Evolutionary conservation across 2,113 vertebrate species (phyloP).

Genomic region (Chinchilla lanigera): DNA sequence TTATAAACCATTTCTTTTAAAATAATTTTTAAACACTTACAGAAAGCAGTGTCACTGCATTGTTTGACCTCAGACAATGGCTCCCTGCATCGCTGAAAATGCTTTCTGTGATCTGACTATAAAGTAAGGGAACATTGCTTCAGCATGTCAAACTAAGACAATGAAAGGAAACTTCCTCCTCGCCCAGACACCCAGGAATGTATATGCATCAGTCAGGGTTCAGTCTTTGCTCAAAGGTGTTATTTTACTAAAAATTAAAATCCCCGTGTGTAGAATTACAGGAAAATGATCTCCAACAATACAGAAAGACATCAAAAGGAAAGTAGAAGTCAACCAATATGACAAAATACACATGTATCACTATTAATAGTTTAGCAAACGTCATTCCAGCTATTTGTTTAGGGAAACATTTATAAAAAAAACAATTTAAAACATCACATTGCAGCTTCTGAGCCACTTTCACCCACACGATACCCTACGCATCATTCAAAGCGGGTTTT

Average conservation of each 20-base stretch:
- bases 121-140: neutral
- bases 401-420: neutral
- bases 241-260: conserved; percentile 43
- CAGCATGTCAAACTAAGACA: neutral
- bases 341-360: neutral
- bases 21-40: neutral
- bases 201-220: neutral
- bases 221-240: neutral
- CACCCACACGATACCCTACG: neutral
- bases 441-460: neutral
- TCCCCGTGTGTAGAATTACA: neutral
- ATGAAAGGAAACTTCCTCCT: neutral
- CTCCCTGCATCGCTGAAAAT: neutral
- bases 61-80: neutral
- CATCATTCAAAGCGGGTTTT: conserved; percentile 23
- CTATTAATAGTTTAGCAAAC: neutral
- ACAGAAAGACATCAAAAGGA: neutral
- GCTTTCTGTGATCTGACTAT: neutral
- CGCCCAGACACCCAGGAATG: neutral
- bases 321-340: neutral
- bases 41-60: neutral
- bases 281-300: conserved; percentile 10
- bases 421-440: neutral
- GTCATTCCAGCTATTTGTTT: neutral
- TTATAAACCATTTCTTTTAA: neutral